Percentiles rank a stretch among this genome's conserved stretches.
phyloP scores from a whole-genome alignment of 2,113 vertebrate genomes.

The Forbesichthys papilliferus region DNA sequence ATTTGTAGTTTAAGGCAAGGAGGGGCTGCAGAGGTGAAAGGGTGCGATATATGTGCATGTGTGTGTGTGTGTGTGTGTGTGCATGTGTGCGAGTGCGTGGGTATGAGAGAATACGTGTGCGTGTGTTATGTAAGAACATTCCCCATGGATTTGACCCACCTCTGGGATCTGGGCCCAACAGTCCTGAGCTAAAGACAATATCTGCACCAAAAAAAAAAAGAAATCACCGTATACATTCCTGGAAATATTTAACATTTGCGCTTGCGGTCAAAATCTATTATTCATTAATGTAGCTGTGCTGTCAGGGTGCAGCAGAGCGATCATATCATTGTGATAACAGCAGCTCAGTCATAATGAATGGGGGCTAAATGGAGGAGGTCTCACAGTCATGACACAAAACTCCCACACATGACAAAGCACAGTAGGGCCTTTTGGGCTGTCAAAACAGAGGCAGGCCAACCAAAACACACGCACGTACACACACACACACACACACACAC shows the following conservation, averaged over 20 bases:
- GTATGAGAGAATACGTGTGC: not conserved
- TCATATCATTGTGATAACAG: not conserved
- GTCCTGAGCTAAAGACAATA: no score
- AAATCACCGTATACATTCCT: not conserved
- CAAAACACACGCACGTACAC: slow-evolving; percentile 35
- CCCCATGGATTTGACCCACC: not conserved
- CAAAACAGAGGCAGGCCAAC: slow-evolving; percentile 63
- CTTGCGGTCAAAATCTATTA: not conserved
- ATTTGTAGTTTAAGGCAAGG: no score
- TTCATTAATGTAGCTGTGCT: not conserved
- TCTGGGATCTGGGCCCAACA: not conserved
- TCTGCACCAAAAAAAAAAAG: no score
- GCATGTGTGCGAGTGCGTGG: slow-evolving; percentile 4
- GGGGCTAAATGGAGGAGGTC: slow-evolving; percentile 45
- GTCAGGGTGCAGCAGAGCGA: no score
- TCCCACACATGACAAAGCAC: slow-evolving; percentile 67
- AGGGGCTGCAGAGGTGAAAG: no score
- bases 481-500: slow-evolving; percentile 16
- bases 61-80: slow-evolving; percentile 5
- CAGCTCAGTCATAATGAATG: slow-evolving; percentile 25
- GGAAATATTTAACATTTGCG: not conserved
- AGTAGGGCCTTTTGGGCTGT: slow-evolving; percentile 60
- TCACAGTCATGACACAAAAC: slow-evolving; percentile 50
- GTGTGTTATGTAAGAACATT: not conserved
- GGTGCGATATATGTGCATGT: not conserved